phyloP scores from a whole-genome alignment of 2,113 vertebrate genomes.

The Bucco capensis region DNA sequence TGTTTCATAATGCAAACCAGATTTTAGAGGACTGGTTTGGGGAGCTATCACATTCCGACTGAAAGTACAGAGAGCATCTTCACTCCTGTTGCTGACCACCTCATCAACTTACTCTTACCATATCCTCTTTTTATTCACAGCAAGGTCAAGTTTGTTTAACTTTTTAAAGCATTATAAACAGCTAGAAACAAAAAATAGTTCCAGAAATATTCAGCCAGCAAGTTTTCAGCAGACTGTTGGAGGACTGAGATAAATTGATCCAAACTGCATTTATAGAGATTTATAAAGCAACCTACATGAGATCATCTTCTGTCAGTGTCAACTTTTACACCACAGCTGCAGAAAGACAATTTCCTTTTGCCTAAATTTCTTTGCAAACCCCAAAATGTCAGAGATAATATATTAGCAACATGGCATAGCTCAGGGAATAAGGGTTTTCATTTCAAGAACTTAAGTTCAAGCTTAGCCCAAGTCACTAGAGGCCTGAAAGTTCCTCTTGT shows the following conservation, averaged over 20 bases:
- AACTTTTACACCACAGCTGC: neutral
- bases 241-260: neutral
- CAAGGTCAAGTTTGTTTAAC: neutral
- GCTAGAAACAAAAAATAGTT: neutral
- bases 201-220: neutral
- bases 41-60: neutral
- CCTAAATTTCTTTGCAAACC: neutral
- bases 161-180: neutral
- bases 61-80: neutral
- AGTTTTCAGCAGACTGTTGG: neutral
- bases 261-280: neutral
- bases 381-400: neutral
- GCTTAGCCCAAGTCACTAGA: neutral
- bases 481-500: neutral
- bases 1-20: neutral
- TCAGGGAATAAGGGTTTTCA: conserved; percentile 14
- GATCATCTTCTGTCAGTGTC: neutral
- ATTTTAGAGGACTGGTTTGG: neutral
- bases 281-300: neutral
- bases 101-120: neutral
- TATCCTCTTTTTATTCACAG: neutral
- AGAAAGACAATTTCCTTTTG: neutral
- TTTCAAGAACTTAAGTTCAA: neutral
- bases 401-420: neutral
- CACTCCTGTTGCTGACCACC: neutral